Percentiles rank a stretch among this genome's conserved stretches.
These are phyloP conservation scores for Brachyrhaphis roseni DNA, from an alignment of 2,797 vertebrate genomes.

Conservation along the genomic window DNA sequence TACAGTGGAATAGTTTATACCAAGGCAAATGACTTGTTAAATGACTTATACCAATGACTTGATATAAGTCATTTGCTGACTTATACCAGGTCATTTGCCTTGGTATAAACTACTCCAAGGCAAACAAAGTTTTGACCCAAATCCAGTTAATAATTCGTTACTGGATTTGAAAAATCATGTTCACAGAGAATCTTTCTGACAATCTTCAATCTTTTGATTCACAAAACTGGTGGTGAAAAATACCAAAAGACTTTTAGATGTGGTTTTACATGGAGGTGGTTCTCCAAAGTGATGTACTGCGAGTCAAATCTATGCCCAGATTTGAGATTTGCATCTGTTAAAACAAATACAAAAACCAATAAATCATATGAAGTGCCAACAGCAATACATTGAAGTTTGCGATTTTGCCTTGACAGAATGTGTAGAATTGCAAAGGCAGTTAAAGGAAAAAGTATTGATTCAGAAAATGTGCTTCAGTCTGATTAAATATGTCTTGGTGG, in stretches of 20 bases:
- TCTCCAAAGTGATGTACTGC: neutral
- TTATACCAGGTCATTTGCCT: too few relatives aligned
- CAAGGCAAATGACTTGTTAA: neutral
- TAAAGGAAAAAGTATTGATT: neutral
- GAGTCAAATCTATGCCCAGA: neutral
- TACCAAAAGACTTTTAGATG: neutral
- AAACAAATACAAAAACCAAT: neutral
- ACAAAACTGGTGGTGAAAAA: neutral
- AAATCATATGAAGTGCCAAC: neutral
- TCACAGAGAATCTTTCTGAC: neutral
- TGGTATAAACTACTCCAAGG: too few relatives aligned
- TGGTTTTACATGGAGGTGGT: neutral
- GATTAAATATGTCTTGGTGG: conserved; percentile 4
- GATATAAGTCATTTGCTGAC: too few relatives aligned
- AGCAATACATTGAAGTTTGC: neutral
- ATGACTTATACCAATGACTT: too few relatives aligned
- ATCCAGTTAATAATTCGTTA: neutral
- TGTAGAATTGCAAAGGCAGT: neutral
- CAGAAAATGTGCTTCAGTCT: neutral
- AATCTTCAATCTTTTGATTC: neutral
- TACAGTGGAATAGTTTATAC: neutral
- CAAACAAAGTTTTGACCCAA: neutral
- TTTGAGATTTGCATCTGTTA: neutral
- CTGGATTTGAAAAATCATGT: neutral
- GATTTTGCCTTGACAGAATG: neutral